Evolutionary conservation across 2,888 invertebrate species (phyloP), one percentile per base, ranked within the genome.

Genomic region (Charanyca ferruginea): DNA sequence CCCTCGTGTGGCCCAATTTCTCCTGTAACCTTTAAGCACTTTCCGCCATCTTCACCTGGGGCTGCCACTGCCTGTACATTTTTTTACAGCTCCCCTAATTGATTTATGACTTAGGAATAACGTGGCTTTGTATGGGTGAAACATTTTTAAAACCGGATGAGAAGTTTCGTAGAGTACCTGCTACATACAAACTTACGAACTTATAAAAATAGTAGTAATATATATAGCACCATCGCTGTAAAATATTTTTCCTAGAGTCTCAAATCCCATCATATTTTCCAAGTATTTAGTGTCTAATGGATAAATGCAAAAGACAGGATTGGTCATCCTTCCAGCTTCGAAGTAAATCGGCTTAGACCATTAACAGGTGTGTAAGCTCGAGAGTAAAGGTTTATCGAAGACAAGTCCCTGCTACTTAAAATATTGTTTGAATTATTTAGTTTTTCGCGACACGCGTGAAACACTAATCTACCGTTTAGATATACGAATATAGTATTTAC

Each of bases 241-340:
- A 47, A 48, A 28, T 18, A n/a, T 13, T 13, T 9, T 45, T n/a
- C 42, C 8, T 1, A 64, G 20, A 32, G 44, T 9, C 35, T 3
- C 6, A 9, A 48, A 28, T 13, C 25, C 16, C 13, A 22, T 1
- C 38, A 38, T 13, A 53, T 54, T 69, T 69, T 38, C 53, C 53
- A n/a, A 42, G 42, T 48, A 73, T 53, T 28, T 42, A 20, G 41
- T 35, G 28, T 22, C 72, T 52, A 72, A 68, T 72, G 52, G 73
- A 25, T 59, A 35, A 22, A 68, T 45, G 6, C 11, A 16, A 53
- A 23, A 69, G 42, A 44, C n/a, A 28, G 28, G 48, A 54, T 54
- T 73, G 22, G 23, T 4, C 42, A 18, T 44, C 35, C 65, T 44
- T 38, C 20, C 28, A 73, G 0, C 41, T 49, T 28, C 9, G 13